A percentile compares a stretch with the other conserved stretches of the same genome.
Conservation (phyloP, 2,113 vertebrate species). For the Mixornis gularis region DNA sequence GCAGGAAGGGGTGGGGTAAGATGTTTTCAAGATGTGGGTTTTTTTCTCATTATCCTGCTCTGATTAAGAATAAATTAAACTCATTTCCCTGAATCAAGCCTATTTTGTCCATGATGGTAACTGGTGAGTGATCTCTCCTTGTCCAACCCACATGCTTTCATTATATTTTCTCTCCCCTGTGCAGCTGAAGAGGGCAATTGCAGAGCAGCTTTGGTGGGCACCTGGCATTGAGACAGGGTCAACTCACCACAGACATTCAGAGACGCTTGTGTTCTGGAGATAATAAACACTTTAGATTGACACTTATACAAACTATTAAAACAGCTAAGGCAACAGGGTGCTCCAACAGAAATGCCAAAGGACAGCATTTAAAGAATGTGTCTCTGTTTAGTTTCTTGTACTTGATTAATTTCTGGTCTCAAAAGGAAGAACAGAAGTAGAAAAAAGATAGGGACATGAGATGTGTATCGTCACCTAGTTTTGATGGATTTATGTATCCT, state of each 20-base stretch:
- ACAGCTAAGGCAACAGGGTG: background rate
- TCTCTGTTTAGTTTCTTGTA: background rate
- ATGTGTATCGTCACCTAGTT: background rate
- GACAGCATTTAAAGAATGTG: background rate
- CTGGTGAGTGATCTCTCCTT: background rate
- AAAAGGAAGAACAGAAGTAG: background rate
- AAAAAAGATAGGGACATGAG: background rate
- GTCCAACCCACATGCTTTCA: background rate
- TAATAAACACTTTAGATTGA: background rate
- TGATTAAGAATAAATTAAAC: background rate
- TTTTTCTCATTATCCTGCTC: background rate
- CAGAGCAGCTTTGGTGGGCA: background rate
- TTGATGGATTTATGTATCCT: background rate
- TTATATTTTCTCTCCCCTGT: background rate
- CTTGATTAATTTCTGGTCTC: background rate
- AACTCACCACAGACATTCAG: background rate
- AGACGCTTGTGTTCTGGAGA: background rate
- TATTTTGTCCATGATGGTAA: background rate
- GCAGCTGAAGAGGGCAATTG: background rate
- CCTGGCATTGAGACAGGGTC: background rate
- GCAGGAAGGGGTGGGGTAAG: background rate
- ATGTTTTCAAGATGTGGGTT: background rate
- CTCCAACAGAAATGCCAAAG: background rate
- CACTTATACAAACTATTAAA: background rate
- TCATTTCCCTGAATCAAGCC: background rate